A percentile compares a stretch with the other conserved stretches of the same genome.
Evolutionary conservation across 1,140 invertebrate genomes (phyloP).

Genomic region (Dinoponera quadriceps): DNA sequence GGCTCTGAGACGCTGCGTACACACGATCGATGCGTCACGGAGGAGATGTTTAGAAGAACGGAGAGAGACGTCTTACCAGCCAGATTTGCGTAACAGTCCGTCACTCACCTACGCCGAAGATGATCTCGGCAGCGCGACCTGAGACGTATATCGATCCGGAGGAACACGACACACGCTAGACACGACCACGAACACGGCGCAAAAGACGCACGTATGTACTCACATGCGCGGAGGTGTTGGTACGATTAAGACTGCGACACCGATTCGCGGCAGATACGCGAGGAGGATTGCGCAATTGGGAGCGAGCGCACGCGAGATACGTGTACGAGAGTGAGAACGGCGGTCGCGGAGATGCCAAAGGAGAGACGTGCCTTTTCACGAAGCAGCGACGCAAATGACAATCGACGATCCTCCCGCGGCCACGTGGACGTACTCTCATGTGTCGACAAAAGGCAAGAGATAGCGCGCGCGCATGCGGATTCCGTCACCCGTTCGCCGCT

Average conservation of each 20-base stretch:
- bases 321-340: slow-evolving; percentile 4
- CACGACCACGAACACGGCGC: too few relatives aligned
- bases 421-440: slow-evolving; percentile 27
- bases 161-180: neutral
- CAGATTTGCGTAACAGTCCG: slow-evolving; percentile 24
- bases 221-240: neutral
- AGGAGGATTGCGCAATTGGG: neutral
- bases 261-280: slow-evolving; percentile 1
- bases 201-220: too few relatives aligned
- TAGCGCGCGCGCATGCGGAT: slow-evolving; percentile 3
- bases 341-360: neutral
- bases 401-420: slow-evolving; percentile 37
- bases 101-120: slow-evolving; percentile 1
- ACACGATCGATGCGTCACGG: slow-evolving; percentile 22
- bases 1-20: neutral
- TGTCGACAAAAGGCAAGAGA: slow-evolving; percentile 43
- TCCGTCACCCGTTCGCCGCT: neutral
- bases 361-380: neutral
- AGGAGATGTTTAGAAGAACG: neutral
- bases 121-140: slow-evolving; percentile 4
- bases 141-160: neutral
- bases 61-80: slow-evolving; percentile 22
- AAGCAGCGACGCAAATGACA: slow-evolving; percentile 17
- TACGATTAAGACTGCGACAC: slow-evolving; percentile 12
- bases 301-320: neutral